Evolutionary conservation across 2,113 vertebrate species (phyloP).

Genomic region (Serranochromis macrocephalus): DNA sequence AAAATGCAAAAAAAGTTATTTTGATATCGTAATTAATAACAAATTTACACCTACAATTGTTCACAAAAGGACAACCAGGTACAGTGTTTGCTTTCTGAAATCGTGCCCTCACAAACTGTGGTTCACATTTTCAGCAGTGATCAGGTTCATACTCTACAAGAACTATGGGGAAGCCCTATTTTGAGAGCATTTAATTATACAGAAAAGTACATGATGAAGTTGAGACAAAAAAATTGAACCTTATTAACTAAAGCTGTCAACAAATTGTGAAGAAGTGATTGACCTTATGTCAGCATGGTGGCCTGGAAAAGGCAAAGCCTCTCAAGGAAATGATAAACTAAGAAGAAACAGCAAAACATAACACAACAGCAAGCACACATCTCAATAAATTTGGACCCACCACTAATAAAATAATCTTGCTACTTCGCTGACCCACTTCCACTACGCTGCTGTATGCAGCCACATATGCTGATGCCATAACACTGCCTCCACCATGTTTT

Average conservation of each 20-base stretch:
- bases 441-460: not conserved
- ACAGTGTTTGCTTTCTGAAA: rapidly evolving
- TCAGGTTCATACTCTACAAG: not conserved
- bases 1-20: not conserved
- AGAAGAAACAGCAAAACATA: not conserved
- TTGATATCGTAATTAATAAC: not conserved
- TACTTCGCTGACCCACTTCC: not conserved
- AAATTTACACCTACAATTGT: not conserved
- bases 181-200: not conserved
- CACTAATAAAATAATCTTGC: not conserved
- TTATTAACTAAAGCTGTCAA: not conserved
- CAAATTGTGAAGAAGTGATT: not conserved
- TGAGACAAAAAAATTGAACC: not conserved
- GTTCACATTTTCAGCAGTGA: not conserved
- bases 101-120: rapidly evolving
- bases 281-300: not conserved
- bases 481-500: not conserved
- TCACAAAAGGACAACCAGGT: not conserved
- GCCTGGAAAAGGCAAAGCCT: not conserved
- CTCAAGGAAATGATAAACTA: not conserved
- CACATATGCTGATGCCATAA: not conserved
- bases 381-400: not conserved
- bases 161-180: not conserved
- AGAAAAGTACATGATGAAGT: not conserved
- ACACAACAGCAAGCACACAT: not conserved